Evolutionary conservation across 2,113 vertebrate species (phyloP).

Genomic region (Orycteropus afer): DNA sequence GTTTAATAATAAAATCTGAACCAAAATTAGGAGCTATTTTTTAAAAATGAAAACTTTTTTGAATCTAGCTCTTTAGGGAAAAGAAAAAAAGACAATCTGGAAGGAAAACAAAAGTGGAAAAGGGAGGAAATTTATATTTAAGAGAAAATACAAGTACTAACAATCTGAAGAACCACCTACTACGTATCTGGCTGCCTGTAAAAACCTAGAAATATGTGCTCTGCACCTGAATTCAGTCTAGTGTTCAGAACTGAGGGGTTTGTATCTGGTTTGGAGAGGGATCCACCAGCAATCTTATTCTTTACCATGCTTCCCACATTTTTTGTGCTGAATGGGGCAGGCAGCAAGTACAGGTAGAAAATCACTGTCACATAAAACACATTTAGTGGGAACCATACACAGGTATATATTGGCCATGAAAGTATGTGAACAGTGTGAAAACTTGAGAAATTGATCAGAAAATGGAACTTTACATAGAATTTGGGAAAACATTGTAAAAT

Average conservation of each 20-base stretch:
- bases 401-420: background rate
- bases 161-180: constrained; percentile 47
- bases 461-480: background rate
- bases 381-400: background rate
- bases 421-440: constrained; percentile 42
- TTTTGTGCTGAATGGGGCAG: background rate
- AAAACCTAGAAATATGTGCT: constrained; percentile 35
- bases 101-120: constrained; percentile 24
- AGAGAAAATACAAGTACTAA: constrained; percentile 59
- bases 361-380: background rate
- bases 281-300: background rate
- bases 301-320: background rate
- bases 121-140: constrained; percentile 22
- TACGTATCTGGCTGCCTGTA: constrained; percentile 57
- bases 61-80: background rate
- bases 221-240: background rate
- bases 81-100: background rate
- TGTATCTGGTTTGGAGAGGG: background rate
- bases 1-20: constrained; percentile 48
- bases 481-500: background rate
- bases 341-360: background rate
- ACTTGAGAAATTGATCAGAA: constrained; percentile 48
- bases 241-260: background rate
- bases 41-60: background rate
- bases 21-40: constrained; percentile 24